Evolutionary conservation across 2,797 vertebrate species (phyloP), one percentile per base, ranked within the genome.

Genomic region (Liparis tanakae): DNA sequence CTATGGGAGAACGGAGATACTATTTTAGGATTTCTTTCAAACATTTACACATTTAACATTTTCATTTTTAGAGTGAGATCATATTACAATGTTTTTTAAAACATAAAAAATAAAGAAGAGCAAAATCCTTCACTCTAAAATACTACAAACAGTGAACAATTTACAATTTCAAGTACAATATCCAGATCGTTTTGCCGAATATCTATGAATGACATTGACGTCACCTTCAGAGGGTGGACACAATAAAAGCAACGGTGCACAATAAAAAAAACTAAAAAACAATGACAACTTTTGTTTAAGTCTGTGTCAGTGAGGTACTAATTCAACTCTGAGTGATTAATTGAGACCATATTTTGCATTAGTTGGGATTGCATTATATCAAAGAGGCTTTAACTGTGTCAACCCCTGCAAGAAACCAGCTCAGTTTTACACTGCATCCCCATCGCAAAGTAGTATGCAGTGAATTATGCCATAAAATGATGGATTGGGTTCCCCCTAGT

Each of bases 401-500:
- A 72, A 69, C 58, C 71, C 36, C 72, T 85, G 63, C 76, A 81
- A 74, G 50, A 81, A 58, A 58, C 30, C 37, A 39, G 74, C 37
- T 70, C 56, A 71, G 20, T 37, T 54, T 72, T 41, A 20, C 37
- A 46, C 70, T 80, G 74, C 72, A 71, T 41, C 70, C 72, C 63
- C 67, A 70, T 78, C 75, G 78, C 10, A 65, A 55, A 80, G 61
- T 30, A 74, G 72, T 73, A 77, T 81, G 74, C 72, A 72, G 66
- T 76, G 67, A 77, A 76, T 79, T 59, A 59, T 60, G 78, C 61
- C 55, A 64, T 46, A 37, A 43, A 57, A 72, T 81, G 82, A 88
- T 78, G 86, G 72, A 79, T 54, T 66, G 71, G 82, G 82, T 84
- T 86, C 90, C 86, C 85, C 60, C 87, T 90, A 75, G 85, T 90